Conservation (phyloP, 2,888 invertebrate genomes). For the Torymus tubicola region DNA sequence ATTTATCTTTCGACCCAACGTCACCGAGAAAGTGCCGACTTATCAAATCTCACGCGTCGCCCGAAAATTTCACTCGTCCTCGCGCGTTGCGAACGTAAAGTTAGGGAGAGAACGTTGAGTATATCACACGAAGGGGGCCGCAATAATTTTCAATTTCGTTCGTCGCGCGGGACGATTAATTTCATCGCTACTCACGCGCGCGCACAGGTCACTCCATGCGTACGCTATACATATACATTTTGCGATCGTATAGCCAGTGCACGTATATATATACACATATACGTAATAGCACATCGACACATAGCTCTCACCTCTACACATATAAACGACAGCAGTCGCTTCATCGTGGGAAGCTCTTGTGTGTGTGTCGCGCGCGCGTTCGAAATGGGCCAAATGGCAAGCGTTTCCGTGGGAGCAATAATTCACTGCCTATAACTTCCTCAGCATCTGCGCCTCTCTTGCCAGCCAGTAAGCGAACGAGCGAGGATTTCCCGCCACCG, state of each 20-base stretch:
- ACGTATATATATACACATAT: not conserved
- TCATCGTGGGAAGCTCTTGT: slow-evolving; percentile 13
- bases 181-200: not conserved
- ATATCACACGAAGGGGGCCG: not conserved
- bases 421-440: slow-evolving; percentile 63
- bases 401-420: slow-evolving; percentile 61
- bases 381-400: slow-evolving; percentile 59
- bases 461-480: not conserved
- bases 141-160: slow-evolving; percentile 49
- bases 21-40: no score
- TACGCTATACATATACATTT: not conserved
- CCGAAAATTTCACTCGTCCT: slow-evolving; percentile 6
- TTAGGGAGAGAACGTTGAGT: not conserved
- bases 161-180: slow-evolving; percentile 45
- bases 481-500: slow-evolving; percentile 35
- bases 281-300: not conserved
- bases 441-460: slow-evolving; percentile 64
- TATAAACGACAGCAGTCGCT: not conserved
- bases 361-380: not conserved
- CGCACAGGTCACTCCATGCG: slow-evolving; percentile 16
- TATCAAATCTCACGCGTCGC: no score
- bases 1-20: no score
- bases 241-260: not conserved
- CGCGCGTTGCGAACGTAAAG: not conserved
- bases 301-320: not conserved